A percentile compares a stretch with the other conserved stretches of the same genome.
phyloP scores from a whole-genome alignment of 2,797 vertebrate genomes.

The Strix occidentalis region DNA sequence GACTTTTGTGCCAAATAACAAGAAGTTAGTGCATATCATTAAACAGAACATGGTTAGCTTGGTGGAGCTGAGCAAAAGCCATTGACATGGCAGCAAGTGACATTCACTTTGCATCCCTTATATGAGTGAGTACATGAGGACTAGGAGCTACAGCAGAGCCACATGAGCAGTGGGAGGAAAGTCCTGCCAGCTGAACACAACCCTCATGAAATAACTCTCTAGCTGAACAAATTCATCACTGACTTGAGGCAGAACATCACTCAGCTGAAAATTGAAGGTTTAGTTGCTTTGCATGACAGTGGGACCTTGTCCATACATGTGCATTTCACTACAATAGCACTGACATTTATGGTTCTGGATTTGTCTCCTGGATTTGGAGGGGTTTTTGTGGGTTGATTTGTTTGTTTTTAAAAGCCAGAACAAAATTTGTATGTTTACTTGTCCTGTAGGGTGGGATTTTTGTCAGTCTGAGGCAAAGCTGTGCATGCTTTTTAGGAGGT shows the following conservation, averaged over 20 bases:
- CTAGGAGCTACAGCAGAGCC: neutral
- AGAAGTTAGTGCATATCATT: neutral
- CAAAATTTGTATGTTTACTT: neutral
- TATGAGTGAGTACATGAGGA: neutral
- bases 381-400: neutral
- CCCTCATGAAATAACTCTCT: neutral
- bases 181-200: neutral
- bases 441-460: neutral
- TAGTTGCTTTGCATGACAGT: neutral
- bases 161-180: neutral
- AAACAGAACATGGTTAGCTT: neutral
- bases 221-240: neutral
- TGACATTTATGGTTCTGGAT: neutral
- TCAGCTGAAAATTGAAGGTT: neutral
- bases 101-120: neutral
- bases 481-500: neutral
- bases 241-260: neutral
- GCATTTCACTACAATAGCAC: neutral
- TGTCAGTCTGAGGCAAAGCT: neutral
- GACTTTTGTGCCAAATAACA: neutral
- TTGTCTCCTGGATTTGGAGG: neutral
- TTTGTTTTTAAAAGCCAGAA: neutral
- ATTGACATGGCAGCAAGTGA: neutral
- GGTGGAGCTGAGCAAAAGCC: neutral
- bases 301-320: accelerated